Conservation (phyloP, 2,797 vertebrate genomes). For the Sternarchorhynchus goeldii region DNA sequence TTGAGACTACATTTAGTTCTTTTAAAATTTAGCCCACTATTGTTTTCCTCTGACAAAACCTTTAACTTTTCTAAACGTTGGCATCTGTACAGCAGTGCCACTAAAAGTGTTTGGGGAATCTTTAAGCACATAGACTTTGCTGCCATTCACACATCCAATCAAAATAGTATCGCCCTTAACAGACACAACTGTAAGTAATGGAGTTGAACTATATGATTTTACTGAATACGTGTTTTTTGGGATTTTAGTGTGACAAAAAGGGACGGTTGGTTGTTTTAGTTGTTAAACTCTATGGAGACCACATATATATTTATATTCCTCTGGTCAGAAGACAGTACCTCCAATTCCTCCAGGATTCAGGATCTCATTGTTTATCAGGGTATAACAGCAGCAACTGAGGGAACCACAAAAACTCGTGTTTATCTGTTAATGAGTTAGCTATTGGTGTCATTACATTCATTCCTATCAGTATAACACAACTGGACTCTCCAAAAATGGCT, state of each 20-base stretch:
- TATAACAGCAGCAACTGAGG: slow-evolving; percentile 23
- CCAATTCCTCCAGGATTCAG: too few species aligned
- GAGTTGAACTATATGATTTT: too few species aligned
- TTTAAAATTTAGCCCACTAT: not conserved
- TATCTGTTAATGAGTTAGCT: too few species aligned
- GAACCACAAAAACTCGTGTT: not conserved
- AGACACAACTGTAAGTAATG: not conserved
- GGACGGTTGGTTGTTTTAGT: not conserved
- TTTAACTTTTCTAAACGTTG: not conserved
- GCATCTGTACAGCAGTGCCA: not conserved
- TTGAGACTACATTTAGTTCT: too few species aligned
- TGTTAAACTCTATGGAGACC: not conserved
- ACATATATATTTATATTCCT: too few species aligned
- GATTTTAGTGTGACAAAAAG: too few species aligned
- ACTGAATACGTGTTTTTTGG: too few species aligned
- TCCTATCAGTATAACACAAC: not conserved
- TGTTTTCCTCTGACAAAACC: too few species aligned
- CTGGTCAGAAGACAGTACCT: not conserved
- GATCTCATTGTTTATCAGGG: too few species aligned
- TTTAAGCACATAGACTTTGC: too few species aligned
- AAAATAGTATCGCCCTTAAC: not conserved
- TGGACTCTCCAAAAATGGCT: not conserved
- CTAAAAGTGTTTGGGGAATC: not conserved
- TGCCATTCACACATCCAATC: not conserved
- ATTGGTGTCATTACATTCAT: not conserved